These are phyloP conservation scores for Torymus tubicola DNA, from an alignment of 2,888 invertebrate species.

Conservation along the genomic window DNA sequence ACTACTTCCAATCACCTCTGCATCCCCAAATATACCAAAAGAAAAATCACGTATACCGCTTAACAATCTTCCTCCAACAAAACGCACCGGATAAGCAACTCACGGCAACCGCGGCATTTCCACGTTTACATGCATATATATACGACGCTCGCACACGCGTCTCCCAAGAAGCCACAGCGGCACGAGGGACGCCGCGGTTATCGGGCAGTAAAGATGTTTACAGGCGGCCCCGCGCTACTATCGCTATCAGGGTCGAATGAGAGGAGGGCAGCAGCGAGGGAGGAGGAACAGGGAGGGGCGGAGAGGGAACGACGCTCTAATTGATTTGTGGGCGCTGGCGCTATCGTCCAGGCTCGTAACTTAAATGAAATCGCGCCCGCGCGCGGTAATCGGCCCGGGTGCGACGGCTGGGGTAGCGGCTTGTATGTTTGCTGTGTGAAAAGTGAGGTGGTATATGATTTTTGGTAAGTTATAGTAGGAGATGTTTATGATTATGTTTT, in stretches of 20 bases:
- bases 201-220: constrained; percentile 75
- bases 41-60: background rate
- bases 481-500: no score
- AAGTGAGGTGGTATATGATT: no score
- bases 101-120: background rate
- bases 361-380: constrained; percentile 49
- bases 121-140: constrained; percentile 19
- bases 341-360: constrained; percentile 56
- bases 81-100: constrained; percentile 35
- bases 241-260: constrained; percentile 67
- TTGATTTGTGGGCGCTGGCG: constrained; percentile 71
- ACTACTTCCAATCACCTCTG: no score
- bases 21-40: background rate
- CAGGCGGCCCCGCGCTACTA: constrained; percentile 69
- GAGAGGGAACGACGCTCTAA: constrained; percentile 67
- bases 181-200: constrained; percentile 60
- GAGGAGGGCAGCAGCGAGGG: constrained; percentile 60
- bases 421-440: no score
- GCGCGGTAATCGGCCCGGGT: constrained; percentile 2
- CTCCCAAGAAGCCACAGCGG: background rate
- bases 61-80: constrained; percentile 34
- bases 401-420: background rate
- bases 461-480: no score
- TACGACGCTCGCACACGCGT: background rate
- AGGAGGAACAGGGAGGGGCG: background rate